phyloP scores from a whole-genome alignment of 2,113 vertebrate genomes.

The Ivindomyrus marchei region DNA sequence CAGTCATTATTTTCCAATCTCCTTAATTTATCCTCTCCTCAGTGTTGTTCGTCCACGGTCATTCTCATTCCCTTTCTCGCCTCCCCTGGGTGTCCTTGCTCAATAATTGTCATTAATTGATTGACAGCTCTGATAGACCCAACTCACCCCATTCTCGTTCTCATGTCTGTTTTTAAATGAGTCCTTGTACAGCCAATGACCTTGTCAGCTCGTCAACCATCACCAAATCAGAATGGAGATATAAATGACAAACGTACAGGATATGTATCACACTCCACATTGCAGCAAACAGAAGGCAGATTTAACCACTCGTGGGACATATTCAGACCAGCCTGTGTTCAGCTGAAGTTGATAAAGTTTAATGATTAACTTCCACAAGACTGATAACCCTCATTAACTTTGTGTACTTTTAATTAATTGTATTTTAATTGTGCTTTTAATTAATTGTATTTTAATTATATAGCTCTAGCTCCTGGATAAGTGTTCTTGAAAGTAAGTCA shows the following conservation, averaged over 20 bases:
- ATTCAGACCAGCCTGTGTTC: not conserved
- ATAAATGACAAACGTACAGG: conserved; percentile 50
- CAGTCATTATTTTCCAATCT: conserved; percentile 70
- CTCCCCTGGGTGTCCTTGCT: conserved; percentile 81
- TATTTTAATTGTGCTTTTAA: conserved; percentile 9
- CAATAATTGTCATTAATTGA: conserved; percentile 99
- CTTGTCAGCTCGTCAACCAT: conserved; percentile 93
- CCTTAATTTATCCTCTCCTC: conserved; percentile 69
- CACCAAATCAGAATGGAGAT: conserved; percentile 51
- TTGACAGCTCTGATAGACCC: conserved; percentile 97
- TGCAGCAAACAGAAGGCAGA: not conserved
- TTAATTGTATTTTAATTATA: conserved; percentile 12
- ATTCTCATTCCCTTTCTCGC: conserved; percentile 80
- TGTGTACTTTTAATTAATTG: conserved; percentile 1
- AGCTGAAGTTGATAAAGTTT: conserved; percentile 7
- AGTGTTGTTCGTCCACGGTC: conserved; percentile 73
- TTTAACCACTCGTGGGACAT: not conserved
- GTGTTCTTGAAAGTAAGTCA: not conserved
- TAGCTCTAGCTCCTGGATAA: not conserved
- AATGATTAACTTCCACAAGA: not conserved
- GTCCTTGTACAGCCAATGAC: conserved; percentile 94
- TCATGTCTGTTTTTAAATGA: conserved; percentile 97
- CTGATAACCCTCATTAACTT: conserved; percentile 4
- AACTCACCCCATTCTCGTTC: conserved; percentile 90
- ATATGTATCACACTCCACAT: conserved; percentile 40